phyloP scores from a whole-genome alignment of 2,113 vertebrate genomes.

The Periophthalmus modestus region DNA sequence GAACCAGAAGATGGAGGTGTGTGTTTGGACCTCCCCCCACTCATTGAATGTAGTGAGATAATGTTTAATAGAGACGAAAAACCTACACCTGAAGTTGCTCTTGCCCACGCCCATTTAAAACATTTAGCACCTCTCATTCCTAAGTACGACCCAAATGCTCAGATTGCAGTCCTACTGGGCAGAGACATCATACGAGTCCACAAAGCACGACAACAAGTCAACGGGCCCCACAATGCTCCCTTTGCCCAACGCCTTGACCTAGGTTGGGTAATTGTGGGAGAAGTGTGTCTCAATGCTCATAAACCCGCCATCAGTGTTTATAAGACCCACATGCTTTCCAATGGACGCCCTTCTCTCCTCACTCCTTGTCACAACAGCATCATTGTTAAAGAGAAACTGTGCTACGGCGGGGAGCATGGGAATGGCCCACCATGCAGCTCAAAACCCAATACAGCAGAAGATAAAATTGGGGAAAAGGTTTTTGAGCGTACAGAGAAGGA shows the following conservation, averaged over 20 bases:
- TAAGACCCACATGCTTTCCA: slow-evolving; percentile 1
- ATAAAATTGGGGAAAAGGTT: neutral
- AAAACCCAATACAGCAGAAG: neutral
- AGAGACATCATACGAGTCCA: slow-evolving; percentile 11
- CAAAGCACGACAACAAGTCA: slow-evolving; percentile 11
- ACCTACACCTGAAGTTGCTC: slow-evolving; percentile 7
- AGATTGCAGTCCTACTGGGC: slow-evolving; percentile 15
- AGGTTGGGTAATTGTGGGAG: slow-evolving; percentile 16
- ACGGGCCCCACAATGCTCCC: slow-evolving; percentile 5
- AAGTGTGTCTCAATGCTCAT: slow-evolving; percentile 7
- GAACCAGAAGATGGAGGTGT: neutral
- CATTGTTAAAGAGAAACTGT: neutral
- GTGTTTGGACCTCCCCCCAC: slow-evolving; percentile 2
- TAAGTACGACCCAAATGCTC: slow-evolving; percentile 10
- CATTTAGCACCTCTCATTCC: slow-evolving; percentile 9
- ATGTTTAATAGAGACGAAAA: slow-evolving; percentile 10
- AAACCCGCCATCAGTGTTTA: slow-evolving; percentile 1
- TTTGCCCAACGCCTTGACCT: too few species aligned
- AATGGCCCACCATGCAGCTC: neutral
- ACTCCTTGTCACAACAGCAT: neutral
- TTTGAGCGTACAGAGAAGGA: slow-evolving; percentile 4
- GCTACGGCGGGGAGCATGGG: slow-evolving; percentile 7
- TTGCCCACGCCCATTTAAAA: neutral
- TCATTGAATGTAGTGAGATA: slow-evolving; percentile 18
- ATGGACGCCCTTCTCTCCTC: neutral